Base-by-base conservation (phyloP, 2,113 vertebrate species). In the Silurus glanis region DNA sequence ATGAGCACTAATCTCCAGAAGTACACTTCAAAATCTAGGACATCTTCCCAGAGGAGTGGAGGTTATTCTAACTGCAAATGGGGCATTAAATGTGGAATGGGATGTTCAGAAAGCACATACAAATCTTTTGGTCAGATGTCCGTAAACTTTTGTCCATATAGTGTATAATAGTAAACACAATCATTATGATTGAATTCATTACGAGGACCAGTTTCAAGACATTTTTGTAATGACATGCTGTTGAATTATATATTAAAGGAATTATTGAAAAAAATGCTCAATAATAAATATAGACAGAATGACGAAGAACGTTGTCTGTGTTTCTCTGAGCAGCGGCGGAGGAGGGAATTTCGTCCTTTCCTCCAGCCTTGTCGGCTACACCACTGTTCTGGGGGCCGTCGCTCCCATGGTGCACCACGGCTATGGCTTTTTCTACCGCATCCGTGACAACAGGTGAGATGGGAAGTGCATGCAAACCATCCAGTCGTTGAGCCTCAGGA, bases 311-410 rank as follows among this genome's bases (percentile, higher is more conserved):
- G 9, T n/a, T 53, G 0, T 87, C 45, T 88, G 62, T 69, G 2
- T 74, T 23, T 71, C 25, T 76, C 51, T 90, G 81, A 85, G 0
- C 94, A 99, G 98, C 86, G 98, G 98, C 23, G 97, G 98, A 84
- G 97, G 98, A 21, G 98, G 98, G 13, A 99, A 97, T 93, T 99
- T 99, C 83, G 89, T 97, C 79, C 95, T 99, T 85, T 99, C 98
- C 0, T 97, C 96, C 74, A 99, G 98, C 91, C 94, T 99, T 89
- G 90, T 96, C 90, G 98, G 98, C 75, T 99, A 99, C 93, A 96
- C 95, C 0, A 96, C 92, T 6, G 67, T 96, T 4, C 90, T 90
- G 64, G 98, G 98, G 45, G 92, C 83, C 0, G 93, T 94, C 1
- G 92, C 95, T 83, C 98, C 98, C 80, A 99, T 99, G 98, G 95